Base-by-base conservation (phyloP, 2,797 vertebrate species). In the Synanceia verrucosa region DNA sequence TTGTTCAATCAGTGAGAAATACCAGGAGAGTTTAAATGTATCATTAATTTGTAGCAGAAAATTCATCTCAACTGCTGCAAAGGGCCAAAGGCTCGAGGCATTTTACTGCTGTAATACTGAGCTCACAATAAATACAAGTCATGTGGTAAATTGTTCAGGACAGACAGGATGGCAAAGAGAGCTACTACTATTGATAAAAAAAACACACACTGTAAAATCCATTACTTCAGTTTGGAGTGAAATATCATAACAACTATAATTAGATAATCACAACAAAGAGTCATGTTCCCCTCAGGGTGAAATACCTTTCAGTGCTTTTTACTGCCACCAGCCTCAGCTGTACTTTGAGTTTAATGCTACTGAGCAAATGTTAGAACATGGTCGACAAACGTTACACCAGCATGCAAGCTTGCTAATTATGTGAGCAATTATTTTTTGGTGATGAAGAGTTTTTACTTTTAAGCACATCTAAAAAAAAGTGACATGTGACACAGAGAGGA, bases 21-120 rank as follows among this genome's bases (percentile, higher is more conserved):
- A 58, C 21, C 14, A 47, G 63, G 26, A 48, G 29, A 50, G 36
- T 53, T 69, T 62, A 47, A 44, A 73, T 60, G n/a, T 61, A 65
- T 50, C 37, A 61, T 37, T 73, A 13, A 61, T 51, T 57, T 69
- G 31, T 60, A 44, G 29, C 24, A 47, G 44, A 68, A 51, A 41
- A 51, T 24, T 72, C 33, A 50, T 70, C 28, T 24, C 39, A 29
- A 48, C 36, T 31, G 53, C 53, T 60, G 53, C 37, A 61, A 18
- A 39, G 64, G 11, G 26, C n/a, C 63, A 39, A 12, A 60, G 18
- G 24, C 34, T 59, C 26, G 23, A 66, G 53, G 48, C 56, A 12
- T 57, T 23, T 47, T 6, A 26, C 57, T 43, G 59, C 43, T 63
- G 36, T 37, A 36, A 47, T 33, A 5, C 23, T 52, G 31, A 68